Evolutionary conservation across 2,797 vertebrate species (phyloP).

Genomic region (Arvicola amphibius): DNA sequence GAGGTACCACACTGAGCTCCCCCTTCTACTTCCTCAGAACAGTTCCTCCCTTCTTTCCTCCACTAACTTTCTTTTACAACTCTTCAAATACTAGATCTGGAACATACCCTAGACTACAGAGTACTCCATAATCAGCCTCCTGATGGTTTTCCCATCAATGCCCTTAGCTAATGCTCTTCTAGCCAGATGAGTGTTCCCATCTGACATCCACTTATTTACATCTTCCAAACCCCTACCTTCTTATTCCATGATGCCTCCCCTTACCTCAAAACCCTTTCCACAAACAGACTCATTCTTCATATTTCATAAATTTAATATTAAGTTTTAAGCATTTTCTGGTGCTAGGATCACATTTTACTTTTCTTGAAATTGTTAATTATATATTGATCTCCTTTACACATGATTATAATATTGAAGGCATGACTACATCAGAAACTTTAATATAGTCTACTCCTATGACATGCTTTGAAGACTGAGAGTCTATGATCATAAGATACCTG

Average conservation of each 20-base stretch:
- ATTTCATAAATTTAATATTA: constrained; percentile 15
- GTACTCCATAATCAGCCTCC: background rate
- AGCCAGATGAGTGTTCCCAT: background rate
- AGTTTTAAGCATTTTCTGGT: constrained; percentile 23
- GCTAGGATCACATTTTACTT: constrained; percentile 5
- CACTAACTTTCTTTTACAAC: background rate
- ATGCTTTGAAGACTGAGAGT: background rate
- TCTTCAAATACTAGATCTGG: background rate
- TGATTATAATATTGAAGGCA: background rate
- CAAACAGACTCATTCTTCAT: background rate
- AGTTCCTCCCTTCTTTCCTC: constrained; percentile 1
- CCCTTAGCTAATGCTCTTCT: background rate
- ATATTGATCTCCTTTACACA: background rate
- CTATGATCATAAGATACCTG: too few relatives aligned
- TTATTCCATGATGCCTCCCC: background rate
- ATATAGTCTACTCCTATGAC: background rate
- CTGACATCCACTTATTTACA: background rate
- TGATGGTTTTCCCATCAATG: background rate
- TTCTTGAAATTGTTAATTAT: background rate
- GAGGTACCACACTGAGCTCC: background rate
- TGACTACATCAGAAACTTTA: background rate
- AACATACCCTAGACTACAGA: background rate
- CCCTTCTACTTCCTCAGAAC: background rate
- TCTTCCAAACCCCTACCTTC: background rate
- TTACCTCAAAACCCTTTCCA: background rate